Percentiles rank a stretch among this genome's conserved stretches.
Conservation (phyloP, 2,113 vertebrate species). For the Dissostichus mawsoni region DNA sequence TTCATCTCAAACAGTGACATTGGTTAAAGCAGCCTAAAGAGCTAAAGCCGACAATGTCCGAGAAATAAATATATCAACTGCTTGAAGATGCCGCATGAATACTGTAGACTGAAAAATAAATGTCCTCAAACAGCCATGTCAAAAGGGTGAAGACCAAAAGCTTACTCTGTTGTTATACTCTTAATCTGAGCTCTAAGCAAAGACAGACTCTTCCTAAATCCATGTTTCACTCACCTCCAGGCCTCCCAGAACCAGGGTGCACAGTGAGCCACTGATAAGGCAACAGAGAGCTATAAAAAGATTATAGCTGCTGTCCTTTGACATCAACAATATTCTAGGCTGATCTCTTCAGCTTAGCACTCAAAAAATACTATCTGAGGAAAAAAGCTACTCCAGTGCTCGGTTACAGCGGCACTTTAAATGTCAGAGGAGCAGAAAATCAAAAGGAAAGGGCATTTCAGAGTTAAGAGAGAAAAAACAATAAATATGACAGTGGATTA, state of each 20-base stretch:
- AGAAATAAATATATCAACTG: neutral
- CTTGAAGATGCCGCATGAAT: slow-evolving; percentile 11
- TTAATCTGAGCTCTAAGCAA: slow-evolving; percentile 41
- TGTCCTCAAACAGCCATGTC: neutral
- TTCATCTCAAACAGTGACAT: slow-evolving; percentile 5
- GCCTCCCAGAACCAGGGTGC: slow-evolving; percentile 5
- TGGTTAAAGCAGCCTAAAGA: slow-evolving; percentile 21
- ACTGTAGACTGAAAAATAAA: neutral
- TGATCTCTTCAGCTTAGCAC: slow-evolving; percentile 26
- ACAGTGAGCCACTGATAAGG: slow-evolving; percentile 32
- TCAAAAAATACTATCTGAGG: slow-evolving; percentile 38
- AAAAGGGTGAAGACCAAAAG: slow-evolving; percentile 21
- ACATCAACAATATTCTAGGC: slow-evolving; percentile 41
- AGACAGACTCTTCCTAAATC: slow-evolving; percentile 18
- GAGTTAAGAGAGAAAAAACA: slow-evolving; percentile 1
- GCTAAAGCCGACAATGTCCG: slow-evolving; percentile 1
- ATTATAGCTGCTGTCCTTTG: slow-evolving; percentile 53
- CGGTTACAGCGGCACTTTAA: slow-evolving; percentile 28
- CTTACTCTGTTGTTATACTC: slow-evolving; percentile 7
- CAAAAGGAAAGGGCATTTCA: slow-evolving; percentile 44
- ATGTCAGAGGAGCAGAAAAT: slow-evolving; percentile 47
- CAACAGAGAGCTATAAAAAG: slow-evolving; percentile 50
- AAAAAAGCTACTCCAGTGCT: slow-evolving; percentile 32
- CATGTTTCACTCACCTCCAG: neutral
- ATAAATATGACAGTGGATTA: slow-evolving; percentile 23